Base-by-base conservation (phyloP, 2,113 vertebrate species). In the Macroglossus sobrinus region DNA sequence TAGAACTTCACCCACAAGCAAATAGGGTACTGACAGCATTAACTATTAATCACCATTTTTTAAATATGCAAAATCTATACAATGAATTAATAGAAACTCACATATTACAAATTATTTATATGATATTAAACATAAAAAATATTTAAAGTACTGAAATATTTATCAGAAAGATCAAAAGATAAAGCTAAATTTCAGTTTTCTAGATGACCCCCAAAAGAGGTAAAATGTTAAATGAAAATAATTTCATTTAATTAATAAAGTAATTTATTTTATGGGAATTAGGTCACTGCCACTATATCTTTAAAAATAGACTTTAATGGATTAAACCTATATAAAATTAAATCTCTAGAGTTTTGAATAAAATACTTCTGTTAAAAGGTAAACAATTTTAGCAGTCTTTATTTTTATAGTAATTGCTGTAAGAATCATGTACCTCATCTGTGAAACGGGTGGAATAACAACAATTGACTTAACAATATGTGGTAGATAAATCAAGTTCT, bases 211-310 rank as follows among this genome's bases (percentile, higher is more conserved):
- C 3, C 72, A 50, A 81, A 68, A 80, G 24, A 93, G 15, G 35
- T 89, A 76, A 95, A 75, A 76, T 80, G 57, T 63, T 75, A 91
- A 12, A 79, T 91, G 7, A 91, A 87, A 91, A 92, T n/a, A n/a
- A n/a, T n/a, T n/a, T n/a, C n/a, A n/a, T n/a, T n/a, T n/a, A n/a
- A n/a, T n/a, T n/a, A n/a, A 84, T 1, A 45, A 45, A 75, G 33
- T 74, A 72, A 89, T 92, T 87, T 81, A 93, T 93, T 96, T 94
- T 84, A 87, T 84, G 35, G 81, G 26, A 84, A 79, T 93, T 88
- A 91, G 47, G 19, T 85, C n/a, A 81, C 1, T 91, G 59, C 59
- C 43, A 84, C 24, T 40, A 1, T 35, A 69, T 66, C 21, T 93
- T 86, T 90, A 38, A 90, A 78, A 82, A 84, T 71, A 38, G 10